These are phyloP conservation scores for Spheniscus humboldti DNA, from an alignment of 2,797 vertebrate species.

Conservation along the genomic window DNA sequence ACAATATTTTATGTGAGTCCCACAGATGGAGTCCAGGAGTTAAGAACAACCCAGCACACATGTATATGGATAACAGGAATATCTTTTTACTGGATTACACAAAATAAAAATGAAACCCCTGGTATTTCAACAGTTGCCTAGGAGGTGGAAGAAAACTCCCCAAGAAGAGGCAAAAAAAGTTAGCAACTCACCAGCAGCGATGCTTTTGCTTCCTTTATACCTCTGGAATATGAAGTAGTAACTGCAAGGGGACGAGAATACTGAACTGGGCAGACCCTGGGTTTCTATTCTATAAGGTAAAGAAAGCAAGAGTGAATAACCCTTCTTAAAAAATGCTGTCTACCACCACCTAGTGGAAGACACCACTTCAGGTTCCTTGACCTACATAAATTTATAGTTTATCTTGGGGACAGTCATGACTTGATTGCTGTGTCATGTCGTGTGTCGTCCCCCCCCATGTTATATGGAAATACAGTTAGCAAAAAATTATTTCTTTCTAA, in stretches of 20 bases:
- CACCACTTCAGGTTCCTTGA: neutral
- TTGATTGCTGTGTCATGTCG: neutral
- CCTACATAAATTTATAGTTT: neutral
- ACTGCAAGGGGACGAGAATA: neutral
- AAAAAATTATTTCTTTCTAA: neutral
- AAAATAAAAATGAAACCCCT: neutral
- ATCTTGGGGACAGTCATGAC: neutral
- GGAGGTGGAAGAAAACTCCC: neutral
- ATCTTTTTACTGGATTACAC: neutral
- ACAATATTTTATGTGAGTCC: neutral
- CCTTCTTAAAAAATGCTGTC: neutral
- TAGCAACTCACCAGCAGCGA: neutral
- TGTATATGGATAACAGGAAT: neutral
- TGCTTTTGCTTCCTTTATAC: neutral
- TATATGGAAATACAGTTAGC: neutral
- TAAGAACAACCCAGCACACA: neutral
- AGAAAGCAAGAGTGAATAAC: neutral
- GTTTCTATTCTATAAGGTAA: neutral
- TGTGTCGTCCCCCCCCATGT: rapidly evolving
- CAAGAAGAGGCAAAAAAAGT: neutral
- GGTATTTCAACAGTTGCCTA: neutral
- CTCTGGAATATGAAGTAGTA: neutral
- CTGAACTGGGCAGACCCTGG: neutral
- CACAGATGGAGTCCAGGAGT: neutral
- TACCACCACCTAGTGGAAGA: constrained; percentile 7